Percentiles rank a stretch among this genome's conserved stretches.
These are phyloP conservation scores for Petromus typicus DNA, from an alignment of 2,113 vertebrate species.

Conservation along the genomic window DNA sequence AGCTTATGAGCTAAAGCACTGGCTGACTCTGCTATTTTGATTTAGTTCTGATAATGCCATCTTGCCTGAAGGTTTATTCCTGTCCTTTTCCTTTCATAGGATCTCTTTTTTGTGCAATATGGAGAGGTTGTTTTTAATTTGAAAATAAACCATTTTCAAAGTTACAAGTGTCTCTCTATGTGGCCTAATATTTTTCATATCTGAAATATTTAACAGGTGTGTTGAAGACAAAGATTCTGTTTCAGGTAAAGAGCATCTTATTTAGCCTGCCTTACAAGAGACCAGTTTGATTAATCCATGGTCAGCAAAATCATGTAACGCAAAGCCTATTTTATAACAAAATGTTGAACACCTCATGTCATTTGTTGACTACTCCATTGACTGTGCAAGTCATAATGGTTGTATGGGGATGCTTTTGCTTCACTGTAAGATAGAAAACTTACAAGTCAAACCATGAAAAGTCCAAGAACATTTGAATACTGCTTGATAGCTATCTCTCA, in stretches of 20 bases:
- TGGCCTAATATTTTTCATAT: not conserved
- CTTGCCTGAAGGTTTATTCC: not conserved
- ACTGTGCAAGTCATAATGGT: not conserved
- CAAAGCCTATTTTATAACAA: not conserved
- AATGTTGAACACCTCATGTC: not conserved
- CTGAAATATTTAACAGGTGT: not conserved
- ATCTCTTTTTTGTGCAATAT: not conserved
- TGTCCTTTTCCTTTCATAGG: not conserved
- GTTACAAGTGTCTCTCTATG: not conserved
- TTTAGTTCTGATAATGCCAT: not conserved
- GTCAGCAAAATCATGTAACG: not conserved
- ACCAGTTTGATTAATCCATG: not conserved
- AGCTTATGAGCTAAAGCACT: not conserved
- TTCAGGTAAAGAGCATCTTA: not conserved
- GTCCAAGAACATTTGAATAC: not conserved
- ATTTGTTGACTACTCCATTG: not conserved
- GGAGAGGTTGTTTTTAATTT: not conserved
- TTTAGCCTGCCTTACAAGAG: not conserved
- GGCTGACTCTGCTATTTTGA: not conserved
- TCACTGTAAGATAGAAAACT: not conserved
- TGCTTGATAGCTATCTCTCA: not conserved
- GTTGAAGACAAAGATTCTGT: not conserved
- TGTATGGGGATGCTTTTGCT: not conserved
- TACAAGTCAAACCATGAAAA: not conserved
- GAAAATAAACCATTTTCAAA: constrained; percentile 20